phyloP scores from a whole-genome alignment of 2,113 vertebrate species.

The Capreolus pygargus region DNA sequence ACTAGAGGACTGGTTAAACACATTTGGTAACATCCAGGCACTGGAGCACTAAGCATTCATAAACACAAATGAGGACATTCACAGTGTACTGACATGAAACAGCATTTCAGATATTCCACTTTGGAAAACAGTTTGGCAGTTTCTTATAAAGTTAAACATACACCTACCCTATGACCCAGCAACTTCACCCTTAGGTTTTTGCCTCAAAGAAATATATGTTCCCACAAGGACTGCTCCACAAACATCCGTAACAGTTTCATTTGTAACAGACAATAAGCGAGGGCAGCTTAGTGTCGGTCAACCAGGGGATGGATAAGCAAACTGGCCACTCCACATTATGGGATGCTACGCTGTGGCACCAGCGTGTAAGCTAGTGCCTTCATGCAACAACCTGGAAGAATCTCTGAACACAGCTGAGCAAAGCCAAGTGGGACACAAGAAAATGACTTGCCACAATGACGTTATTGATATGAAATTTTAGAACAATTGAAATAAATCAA shows the following conservation, averaged over 20 bases:
- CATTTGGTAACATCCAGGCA: background rate
- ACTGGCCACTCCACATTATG: rapidly evolving
- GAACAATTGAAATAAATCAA: background rate
- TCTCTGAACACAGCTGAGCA: background rate
- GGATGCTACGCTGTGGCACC: too few species aligned
- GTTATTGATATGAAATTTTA: background rate
- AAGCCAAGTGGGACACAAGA: background rate
- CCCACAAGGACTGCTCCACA: background rate
- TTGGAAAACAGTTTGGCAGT: background rate
- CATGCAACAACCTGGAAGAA: background rate
- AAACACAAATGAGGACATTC: rapidly evolving
- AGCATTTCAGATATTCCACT: background rate
- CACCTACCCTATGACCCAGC: background rate
- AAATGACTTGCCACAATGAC: background rate
- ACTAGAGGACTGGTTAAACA: background rate
- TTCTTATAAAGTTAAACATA: background rate
- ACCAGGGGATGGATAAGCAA: background rate
- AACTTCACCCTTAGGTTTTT: background rate
- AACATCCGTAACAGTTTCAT: background rate
- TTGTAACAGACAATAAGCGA: background rate
- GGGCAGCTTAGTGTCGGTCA: background rate
- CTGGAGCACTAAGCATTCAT: rapidly evolving
- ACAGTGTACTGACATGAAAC: rapidly evolving
- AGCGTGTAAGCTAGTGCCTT: background rate
- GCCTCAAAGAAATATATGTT: background rate